A percentile compares a stretch with the other conserved stretches of the same genome.
Conservation (phyloP, 1,140 invertebrate species). For the Hesperophylax magnus region DNA sequence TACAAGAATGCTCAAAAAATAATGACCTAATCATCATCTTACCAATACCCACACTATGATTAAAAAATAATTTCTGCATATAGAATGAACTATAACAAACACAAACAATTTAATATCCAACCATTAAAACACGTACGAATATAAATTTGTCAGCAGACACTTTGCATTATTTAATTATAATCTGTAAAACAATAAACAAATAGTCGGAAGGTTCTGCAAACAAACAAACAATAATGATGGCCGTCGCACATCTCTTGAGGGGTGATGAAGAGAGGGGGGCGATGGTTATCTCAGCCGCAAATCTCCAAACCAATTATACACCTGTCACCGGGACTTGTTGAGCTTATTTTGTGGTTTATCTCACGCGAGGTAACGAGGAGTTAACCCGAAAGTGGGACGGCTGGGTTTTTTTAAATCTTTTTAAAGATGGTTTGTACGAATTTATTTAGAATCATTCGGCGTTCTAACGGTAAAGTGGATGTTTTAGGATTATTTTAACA, state of each 20-base stretch:
- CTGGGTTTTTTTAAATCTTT: too few species aligned
- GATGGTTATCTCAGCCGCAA: not conserved
- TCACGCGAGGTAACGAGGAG: not conserved
- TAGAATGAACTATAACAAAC: not conserved
- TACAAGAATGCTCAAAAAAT: too few species aligned
- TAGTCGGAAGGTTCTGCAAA: not conserved
- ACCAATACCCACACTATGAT: too few species aligned
- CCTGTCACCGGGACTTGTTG: constrained; percentile 6
- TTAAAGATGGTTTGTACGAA: too few species aligned
- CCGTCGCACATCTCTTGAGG: too few species aligned
- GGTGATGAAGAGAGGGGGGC: not conserved
- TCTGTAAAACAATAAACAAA: constrained; percentile 12
- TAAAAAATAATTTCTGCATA: too few species aligned
- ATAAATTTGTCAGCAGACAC: not conserved
- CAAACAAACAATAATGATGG: not conserved
- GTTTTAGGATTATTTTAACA: too few species aligned
- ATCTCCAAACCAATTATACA: constrained; percentile 26
- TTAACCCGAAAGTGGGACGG: not conserved
- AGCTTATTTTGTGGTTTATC: constrained; percentile 5
- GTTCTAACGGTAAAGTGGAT: too few species aligned
- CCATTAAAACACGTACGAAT: not conserved
- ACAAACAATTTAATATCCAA: not conserved
- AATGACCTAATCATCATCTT: too few species aligned
- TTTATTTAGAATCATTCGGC: too few species aligned
- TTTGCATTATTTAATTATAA: not conserved